These are phyloP conservation scores for Cossypha niveicapilla DNA, from an alignment of 2,797 vertebrate genomes.

Conservation along the genomic window DNA sequence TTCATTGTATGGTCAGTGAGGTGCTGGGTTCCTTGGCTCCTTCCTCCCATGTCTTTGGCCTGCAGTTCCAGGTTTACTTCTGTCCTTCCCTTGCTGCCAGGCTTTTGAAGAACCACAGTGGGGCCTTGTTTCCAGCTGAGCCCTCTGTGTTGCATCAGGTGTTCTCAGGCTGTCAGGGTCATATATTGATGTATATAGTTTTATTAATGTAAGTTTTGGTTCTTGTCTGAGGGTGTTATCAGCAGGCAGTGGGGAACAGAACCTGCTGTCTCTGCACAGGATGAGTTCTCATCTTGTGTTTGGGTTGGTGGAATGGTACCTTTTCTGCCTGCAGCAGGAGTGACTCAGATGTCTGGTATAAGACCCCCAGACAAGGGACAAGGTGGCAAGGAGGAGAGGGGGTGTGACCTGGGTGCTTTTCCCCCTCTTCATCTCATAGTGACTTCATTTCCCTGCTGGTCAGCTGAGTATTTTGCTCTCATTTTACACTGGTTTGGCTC, in stretches of 20 bases:
- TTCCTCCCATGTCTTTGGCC: neutral
- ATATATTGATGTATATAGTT: neutral
- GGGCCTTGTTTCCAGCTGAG: neutral
- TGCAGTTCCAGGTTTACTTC: neutral
- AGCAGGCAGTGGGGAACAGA: neutral
- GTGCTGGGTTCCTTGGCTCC: neutral
- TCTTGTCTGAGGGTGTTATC: neutral
- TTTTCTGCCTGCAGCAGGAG: neutral
- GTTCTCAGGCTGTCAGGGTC: neutral
- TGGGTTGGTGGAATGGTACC: neutral
- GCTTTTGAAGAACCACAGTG: neutral
- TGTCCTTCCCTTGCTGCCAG: neutral
- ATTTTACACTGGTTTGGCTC: neutral
- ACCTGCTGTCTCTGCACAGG: neutral
- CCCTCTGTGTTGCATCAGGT: rapidly evolving
- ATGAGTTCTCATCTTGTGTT: neutral
- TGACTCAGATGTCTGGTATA: neutral
- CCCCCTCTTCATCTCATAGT: neutral
- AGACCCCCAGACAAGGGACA: rapidly evolving
- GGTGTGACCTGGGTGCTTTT: neutral
- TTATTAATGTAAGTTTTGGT: rapidly evolving
- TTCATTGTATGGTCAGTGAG: rapidly evolving
- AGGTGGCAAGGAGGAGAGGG: neutral
- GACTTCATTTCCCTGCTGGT: neutral
- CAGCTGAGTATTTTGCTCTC: neutral